Percentiles rank a stretch among this genome's conserved stretches.
These are phyloP conservation scores for Aspidoscelis tigris DNA, from an alignment of 2,113 vertebrate genomes.

Conservation along the genomic window DNA sequence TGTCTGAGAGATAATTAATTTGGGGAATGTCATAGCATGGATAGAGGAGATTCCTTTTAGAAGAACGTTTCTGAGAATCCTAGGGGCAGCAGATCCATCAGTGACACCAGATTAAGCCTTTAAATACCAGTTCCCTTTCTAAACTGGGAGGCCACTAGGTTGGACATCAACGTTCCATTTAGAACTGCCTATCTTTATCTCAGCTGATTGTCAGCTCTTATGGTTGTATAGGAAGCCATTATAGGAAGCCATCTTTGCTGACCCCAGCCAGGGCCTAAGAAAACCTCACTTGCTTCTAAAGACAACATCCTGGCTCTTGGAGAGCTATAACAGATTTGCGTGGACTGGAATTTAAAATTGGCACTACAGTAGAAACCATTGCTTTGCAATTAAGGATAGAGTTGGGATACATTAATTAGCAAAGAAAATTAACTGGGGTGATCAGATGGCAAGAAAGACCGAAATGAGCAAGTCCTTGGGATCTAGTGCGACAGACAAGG, in stretches of 20 bases:
- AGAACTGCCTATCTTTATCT: background rate
- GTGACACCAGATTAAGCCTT: background rate
- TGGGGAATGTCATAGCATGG: no score
- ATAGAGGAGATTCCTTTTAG: no score
- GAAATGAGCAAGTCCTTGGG: background rate
- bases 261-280: background rate
- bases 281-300: background rate
- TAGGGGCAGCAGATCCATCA: background rate
- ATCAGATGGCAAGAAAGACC: background rate
- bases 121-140: background rate
- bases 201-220: background rate
- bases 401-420: background rate
- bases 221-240: no score
- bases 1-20: no score
- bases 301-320: background rate
- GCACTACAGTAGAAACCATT: background rate
- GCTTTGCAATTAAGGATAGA: background rate
- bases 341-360: background rate
- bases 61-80: no score
- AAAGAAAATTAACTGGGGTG: background rate
- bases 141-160: background rate
- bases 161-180: background rate
- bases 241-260: background rate
- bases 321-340: fast-evolving
- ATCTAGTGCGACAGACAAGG: background rate